These are phyloP conservation scores for Xenus cinereus DNA, from an alignment of 2,113 vertebrate genomes.

Conservation along the genomic window DNA sequence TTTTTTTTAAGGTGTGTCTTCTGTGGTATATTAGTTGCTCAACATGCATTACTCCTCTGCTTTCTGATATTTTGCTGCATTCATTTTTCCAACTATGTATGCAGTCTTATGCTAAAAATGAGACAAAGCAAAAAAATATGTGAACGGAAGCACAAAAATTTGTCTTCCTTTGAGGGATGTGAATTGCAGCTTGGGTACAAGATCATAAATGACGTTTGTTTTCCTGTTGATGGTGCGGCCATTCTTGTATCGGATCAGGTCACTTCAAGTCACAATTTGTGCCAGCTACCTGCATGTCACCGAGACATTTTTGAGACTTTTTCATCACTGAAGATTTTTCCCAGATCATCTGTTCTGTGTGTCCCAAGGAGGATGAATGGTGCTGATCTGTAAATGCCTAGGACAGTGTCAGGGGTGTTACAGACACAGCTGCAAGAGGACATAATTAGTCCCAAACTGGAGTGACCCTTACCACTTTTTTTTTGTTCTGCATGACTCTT, in stretches of 20 bases:
- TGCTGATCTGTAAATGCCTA: background rate
- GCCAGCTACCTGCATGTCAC: background rate
- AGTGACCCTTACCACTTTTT: background rate
- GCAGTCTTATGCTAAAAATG: background rate
- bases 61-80: background rate
- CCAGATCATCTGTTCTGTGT: background rate
- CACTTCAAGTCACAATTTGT: background rate
- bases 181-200: background rate
- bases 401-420: background rate
- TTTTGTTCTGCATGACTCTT: background rate
- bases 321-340: background rate
- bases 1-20: background rate
- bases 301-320: background rate
- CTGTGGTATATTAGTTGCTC: background rate
- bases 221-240: background rate
- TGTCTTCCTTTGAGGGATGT: background rate
- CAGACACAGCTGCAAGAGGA: background rate
- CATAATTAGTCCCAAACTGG: background rate
- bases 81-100: background rate
- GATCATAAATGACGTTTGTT: background rate
- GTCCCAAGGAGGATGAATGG: background rate
- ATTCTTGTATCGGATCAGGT: background rate
- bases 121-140: background rate
- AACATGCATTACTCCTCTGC: background rate
- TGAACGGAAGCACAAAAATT: background rate